A percentile compares a stretch with the other conserved stretches of the same genome.
These are phyloP conservation scores for Lamproptera curius DNA, from an alignment of 2,888 invertebrate genomes.

Conservation along the genomic window DNA sequence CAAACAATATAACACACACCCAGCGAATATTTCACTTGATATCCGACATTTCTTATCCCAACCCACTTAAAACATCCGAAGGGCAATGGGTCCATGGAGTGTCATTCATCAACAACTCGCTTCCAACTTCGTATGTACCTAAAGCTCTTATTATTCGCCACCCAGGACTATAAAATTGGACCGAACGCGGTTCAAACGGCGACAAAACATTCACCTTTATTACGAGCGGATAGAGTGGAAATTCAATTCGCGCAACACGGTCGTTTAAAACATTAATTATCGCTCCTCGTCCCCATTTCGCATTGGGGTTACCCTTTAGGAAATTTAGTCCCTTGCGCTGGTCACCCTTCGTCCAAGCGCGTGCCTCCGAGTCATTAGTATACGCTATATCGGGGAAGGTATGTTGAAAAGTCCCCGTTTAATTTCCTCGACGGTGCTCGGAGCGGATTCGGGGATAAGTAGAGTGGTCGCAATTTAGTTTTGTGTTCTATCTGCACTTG, in stretches of 20 bases:
- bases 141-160: constrained; percentile 72
- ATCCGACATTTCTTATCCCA: constrained; percentile 75
- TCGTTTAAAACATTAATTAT: constrained; percentile 74
- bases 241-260: constrained; percentile 41
- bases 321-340: constrained; percentile 67
- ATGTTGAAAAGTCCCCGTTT: constrained; percentile 55
- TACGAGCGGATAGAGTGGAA: constrained; percentile 27
- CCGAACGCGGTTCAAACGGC: constrained; percentile 46
- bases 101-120: constrained; percentile 75
- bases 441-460: constrained; percentile 30
- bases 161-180: constrained; percentile 73
- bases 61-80: constrained; percentile 75
- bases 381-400: constrained; percentile 61
- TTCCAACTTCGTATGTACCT: constrained; percentile 71
- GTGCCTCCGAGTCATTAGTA: constrained; percentile 67
- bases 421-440: constrained; percentile 51
- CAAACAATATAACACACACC: constrained; percentile 38
- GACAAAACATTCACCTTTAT: constrained; percentile 34
- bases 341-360: constrained; percentile 70
- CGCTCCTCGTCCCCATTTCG: constrained; percentile 58
- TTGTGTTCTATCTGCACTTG: too few relatives aligned
- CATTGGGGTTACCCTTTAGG: constrained; percentile 74
- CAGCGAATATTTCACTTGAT: constrained; percentile 65
- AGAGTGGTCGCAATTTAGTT: constrained; percentile 21
- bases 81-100: constrained; percentile 77